Conservation (phyloP, 2,888 invertebrate genomes). For the Chymomyza caudatula region DNA sequence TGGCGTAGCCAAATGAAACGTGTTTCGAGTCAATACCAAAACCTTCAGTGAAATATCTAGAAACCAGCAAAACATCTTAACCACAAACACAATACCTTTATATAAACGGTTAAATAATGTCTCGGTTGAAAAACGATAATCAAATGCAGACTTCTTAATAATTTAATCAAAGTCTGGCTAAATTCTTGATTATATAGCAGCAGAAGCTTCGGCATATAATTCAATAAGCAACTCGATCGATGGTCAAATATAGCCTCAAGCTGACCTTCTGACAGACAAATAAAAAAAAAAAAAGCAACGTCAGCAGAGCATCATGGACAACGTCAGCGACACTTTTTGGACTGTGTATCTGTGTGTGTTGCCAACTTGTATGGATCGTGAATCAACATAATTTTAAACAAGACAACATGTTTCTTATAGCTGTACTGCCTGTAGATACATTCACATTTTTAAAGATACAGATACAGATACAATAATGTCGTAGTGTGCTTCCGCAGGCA, state of each 20-base stretch:
- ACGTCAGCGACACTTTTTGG: slow-evolving; percentile 18
- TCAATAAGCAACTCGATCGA: slow-evolving; percentile 1
- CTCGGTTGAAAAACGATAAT: no score
- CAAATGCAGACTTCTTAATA: neutral
- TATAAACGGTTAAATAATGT: no score
- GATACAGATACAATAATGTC: neutral
- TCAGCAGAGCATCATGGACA: neutral
- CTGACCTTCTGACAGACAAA: slow-evolving; percentile 26
- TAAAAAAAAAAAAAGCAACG: neutral
- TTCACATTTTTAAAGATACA: neutral
- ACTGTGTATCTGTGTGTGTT: slow-evolving; percentile 8
- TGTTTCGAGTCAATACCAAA: neutral
- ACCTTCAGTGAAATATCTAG: neutral
- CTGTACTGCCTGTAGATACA: neutral
- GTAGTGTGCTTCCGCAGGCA: neutral
- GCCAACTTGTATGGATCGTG: slow-evolving; percentile 1
- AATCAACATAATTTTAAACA: slow-evolving; percentile 5
- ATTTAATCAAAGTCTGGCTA: neutral
- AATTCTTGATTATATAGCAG: slow-evolving; percentile 24
- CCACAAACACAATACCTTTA: neutral
- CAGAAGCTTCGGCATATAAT: neutral
- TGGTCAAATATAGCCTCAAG: slow-evolving; percentile 24
- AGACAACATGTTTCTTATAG: neutral
- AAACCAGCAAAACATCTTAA: neutral
- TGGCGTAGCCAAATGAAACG: neutral